phyloP scores from a whole-genome alignment of 2,888 invertebrate genomes.

The Tiliacea citrago region DNA sequence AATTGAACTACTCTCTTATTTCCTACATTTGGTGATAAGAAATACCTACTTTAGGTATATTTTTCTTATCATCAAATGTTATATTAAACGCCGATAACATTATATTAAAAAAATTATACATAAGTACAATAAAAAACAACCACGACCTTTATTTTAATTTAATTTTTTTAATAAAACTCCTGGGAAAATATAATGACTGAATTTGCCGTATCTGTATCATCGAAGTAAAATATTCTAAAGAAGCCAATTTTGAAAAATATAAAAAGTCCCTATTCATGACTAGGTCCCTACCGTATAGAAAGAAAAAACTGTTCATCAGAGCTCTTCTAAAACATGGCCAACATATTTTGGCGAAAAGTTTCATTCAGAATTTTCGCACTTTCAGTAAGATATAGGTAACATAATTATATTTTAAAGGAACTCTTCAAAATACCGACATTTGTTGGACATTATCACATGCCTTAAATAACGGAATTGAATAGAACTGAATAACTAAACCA shows the following conservation, averaged over 20 bases:
- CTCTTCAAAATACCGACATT: background rate
- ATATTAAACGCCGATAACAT: constrained; percentile 5
- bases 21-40: no score
- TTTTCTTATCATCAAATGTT: background rate
- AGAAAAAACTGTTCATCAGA: background rate
- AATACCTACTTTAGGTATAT: background rate
- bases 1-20: background rate
- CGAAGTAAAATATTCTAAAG: constrained; percentile 20
- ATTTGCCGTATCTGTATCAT: background rate
- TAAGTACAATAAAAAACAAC: constrained; percentile 6
- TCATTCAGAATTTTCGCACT: background rate
- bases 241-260: background rate
- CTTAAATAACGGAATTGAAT: background rate
- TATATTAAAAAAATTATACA: background rate
- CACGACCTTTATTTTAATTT: background rate
- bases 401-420: background rate
- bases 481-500: background rate
- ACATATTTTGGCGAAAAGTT: background rate
- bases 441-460: background rate
- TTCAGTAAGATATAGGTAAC: background rate
- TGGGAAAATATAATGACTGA: background rate
- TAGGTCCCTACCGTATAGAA: background rate
- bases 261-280: constrained; percentile 5
- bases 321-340: background rate
- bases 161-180: background rate